These are phyloP conservation scores for Neomorphus geoffroyi DNA, from an alignment of 2,797 vertebrate species.

Conservation along the genomic window DNA sequence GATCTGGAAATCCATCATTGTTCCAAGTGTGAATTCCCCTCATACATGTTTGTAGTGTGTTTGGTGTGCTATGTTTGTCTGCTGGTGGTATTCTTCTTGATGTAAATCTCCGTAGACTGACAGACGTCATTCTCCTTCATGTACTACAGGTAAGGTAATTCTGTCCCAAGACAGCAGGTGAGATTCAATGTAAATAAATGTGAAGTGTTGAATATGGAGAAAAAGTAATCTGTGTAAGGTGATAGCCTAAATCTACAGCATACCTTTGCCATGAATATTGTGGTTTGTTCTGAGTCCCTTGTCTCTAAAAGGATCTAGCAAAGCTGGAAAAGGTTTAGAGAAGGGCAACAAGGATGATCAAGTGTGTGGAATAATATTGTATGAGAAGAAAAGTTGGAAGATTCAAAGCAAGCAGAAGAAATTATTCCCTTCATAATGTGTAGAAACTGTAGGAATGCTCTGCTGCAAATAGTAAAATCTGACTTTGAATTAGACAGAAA, in stretches of 20 bases:
- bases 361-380: not conserved
- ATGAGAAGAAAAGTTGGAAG: not conserved
- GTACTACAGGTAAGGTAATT: not conserved
- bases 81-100: not conserved
- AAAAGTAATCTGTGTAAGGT: not conserved
- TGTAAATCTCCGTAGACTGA: not conserved
- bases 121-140: not conserved
- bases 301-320: not conserved
- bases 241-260: not conserved
- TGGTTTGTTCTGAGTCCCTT: not conserved
- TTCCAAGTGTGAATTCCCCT: not conserved
- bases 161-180: not conserved
- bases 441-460: not conserved
- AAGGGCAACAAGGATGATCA: not conserved
- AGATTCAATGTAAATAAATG: not conserved
- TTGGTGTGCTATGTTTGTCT: not conserved
- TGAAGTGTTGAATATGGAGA: not conserved
- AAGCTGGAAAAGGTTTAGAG: not conserved
- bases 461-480: not conserved
- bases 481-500: not conserved
- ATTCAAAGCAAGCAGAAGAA: not conserved
- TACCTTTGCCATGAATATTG: not conserved
- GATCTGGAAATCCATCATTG: not conserved
- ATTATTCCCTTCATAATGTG: not conserved
- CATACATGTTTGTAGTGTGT: not conserved